phyloP scores from a whole-genome alignment of 2,888 invertebrate species.

The Eupithecia exiguata region DNA sequence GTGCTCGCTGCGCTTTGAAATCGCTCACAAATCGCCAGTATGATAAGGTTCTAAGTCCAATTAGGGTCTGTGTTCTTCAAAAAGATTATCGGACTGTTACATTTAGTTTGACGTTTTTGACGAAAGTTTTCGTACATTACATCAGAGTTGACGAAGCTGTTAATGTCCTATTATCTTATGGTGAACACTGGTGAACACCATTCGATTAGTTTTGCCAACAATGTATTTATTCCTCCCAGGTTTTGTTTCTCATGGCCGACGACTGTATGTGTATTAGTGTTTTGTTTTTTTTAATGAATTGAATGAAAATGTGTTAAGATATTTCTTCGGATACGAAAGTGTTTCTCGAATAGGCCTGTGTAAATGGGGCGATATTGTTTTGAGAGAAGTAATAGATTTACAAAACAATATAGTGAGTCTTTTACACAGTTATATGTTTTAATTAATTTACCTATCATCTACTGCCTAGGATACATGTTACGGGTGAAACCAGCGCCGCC shows the following conservation, averaged over 20 bases:
- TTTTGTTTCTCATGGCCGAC: slow-evolving; percentile 10
- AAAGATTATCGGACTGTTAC: background rate
- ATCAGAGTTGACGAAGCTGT: background rate
- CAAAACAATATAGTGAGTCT: slow-evolving; percentile 81
- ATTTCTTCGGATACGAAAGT: slow-evolving; percentile 45
- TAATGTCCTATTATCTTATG: background rate
- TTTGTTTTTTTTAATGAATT: slow-evolving; percentile 22
- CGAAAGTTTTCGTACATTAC: background rate
- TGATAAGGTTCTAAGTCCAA: too few species aligned
- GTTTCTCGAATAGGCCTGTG: slow-evolving; percentile 52
- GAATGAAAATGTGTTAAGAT: slow-evolving; percentile 47
- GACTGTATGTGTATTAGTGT: slow-evolving; percentile 11
- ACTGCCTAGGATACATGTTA: background rate
- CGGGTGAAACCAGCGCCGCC: background rate
- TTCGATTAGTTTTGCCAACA: background rate
- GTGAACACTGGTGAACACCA: background rate
- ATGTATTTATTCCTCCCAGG: background rate
- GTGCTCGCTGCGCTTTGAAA: too few species aligned
- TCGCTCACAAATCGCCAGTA: too few species aligned
- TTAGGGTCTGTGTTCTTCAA: background rate
- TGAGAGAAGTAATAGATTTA: slow-evolving; percentile 68
- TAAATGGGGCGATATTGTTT: slow-evolving; percentile 75
- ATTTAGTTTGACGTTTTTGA: background rate
- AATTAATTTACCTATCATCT: slow-evolving; percentile 25
- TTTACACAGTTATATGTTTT: slow-evolving; percentile 68